Base-by-base conservation (phyloP, 2,888 invertebrate species). In the Microchrysa polita region DNA sequence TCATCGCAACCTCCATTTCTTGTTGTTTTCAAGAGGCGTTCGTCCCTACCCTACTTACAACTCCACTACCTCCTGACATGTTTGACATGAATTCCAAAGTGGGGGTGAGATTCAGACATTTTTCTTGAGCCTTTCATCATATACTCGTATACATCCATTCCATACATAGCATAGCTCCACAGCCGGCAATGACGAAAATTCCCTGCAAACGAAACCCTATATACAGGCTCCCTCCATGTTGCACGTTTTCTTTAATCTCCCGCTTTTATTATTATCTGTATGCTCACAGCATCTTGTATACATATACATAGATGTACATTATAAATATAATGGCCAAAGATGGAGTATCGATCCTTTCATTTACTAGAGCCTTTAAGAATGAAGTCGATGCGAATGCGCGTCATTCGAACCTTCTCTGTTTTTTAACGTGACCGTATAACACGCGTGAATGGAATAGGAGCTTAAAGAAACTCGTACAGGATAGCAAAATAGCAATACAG, bases 111-210 rank as follows among this genome's bases (percentile, higher is more conserved):
- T 48, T 48, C 48, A 20, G 22, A 57, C 18, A 57, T 20, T 57
- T 18, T 57, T 79, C 79, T 80, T 34, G 27, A 34, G 27, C 27
- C 27, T 34, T 34, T 81, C 79, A 79, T 79, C 75, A 76, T 57
- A 73, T 73, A 75, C 67, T 74, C 74, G 74, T 74, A 73, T 73
- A n/a, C n/a, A n/a, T n/a, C n/a, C n/a, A n/a, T n/a, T n/a, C n/a
- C n/a, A n/a, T n/a, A n/a, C n/a, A n/a, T n/a, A n/a, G n/a, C n/a
- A n/a, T n/a, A n/a, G n/a, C n/a, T n/a, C n/a, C n/a, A n/a, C n/a
- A 34, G 27, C 27, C 2, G 27, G 27, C 27, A 34, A 34, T 34
- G 27, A 34, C 27, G 27, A 34, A 34, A 34, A 34, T 34, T 34
- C 27, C 7, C 27, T 7, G 27, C 2, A 2, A 34, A 7, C 73